Conservation (phyloP, 1,140 invertebrate species). For the Aphis craccivora region DNA sequence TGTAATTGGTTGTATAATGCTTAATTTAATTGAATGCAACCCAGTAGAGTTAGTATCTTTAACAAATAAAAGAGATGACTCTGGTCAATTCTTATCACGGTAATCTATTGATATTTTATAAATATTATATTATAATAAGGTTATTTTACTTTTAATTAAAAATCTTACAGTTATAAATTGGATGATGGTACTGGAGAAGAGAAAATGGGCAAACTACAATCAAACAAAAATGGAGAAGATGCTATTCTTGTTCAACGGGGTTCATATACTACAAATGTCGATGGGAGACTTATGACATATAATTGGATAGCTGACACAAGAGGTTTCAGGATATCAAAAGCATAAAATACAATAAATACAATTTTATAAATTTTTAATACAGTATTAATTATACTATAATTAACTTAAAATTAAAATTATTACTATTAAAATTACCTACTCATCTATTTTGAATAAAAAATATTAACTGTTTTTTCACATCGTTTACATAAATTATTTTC, state of each 20-base stretch:
- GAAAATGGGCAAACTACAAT: conserved; percentile 36
- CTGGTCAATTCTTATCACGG: conserved; percentile 51
- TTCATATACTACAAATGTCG: conserved; percentile 56
- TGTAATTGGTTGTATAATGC: conserved; percentile 35
- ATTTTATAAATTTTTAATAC: not conserved
- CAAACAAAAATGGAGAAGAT: conserved; percentile 37
- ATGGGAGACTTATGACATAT: conserved; percentile 36
- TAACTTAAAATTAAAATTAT: not conserved
- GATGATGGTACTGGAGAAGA: conserved; percentile 53
- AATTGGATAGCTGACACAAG: conserved; percentile 56
- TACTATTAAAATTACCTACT: not conserved
- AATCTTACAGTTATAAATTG: conserved; percentile 28
- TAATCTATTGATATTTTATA: not conserved
- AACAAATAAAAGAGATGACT: conserved; percentile 50
- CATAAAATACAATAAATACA: conserved; percentile 5
- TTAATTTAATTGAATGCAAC: conserved; percentile 24
- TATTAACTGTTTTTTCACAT: conserved; percentile 23
- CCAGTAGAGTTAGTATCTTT: conserved; percentile 41
- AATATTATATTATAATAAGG: not conserved
- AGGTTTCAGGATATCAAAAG: conserved; percentile 53
- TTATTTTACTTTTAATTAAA: not conserved
- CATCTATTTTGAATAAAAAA: conserved; percentile 45
- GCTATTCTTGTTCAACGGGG: conserved; percentile 42
- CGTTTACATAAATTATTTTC: conserved; percentile 33
- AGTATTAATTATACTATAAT: not conserved